phyloP scores from a whole-genome alignment of 2,888 invertebrate genomes.

The Podabrus alpinus region DNA sequence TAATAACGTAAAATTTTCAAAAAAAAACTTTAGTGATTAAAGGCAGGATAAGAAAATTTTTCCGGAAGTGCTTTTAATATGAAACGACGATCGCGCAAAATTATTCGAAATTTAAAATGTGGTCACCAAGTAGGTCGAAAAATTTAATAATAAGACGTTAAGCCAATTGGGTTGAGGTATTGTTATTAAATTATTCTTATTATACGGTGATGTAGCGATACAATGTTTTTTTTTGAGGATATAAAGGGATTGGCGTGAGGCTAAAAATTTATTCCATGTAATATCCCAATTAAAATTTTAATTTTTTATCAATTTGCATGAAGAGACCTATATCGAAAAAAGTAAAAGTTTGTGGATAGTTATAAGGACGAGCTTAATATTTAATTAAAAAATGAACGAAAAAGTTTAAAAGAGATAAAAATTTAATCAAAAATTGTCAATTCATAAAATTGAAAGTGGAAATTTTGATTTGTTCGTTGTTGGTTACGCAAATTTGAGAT shows the following conservation, averaged over 20 bases:
- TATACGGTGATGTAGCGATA: no score
- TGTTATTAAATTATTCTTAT: no score
- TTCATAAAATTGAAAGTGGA: neutral
- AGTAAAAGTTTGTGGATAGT: neutral
- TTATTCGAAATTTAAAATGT: neutral
- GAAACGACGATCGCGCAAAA: neutral
- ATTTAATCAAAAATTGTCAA: neutral
- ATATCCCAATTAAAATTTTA: neutral
- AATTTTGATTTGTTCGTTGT: neutral
- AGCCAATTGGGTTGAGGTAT: no score
- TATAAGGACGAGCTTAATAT: neutral
- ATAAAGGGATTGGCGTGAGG: neutral
- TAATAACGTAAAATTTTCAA: neutral
- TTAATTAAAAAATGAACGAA: neutral
- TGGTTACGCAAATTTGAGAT: neutral
- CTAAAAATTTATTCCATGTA: neutral
- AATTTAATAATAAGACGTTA: neutral
- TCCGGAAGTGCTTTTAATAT: neutral
- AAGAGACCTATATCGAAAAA: neutral
- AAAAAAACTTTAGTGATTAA: neutral
- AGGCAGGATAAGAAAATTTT: neutral
- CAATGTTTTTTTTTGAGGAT: neutral
- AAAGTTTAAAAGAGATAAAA: neutral
- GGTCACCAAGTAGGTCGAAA: neutral
- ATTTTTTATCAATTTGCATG: neutral